Evolutionary conservation across 2,797 vertebrate species (phyloP).

Genomic region (Coracias cyanogaster): DNA sequence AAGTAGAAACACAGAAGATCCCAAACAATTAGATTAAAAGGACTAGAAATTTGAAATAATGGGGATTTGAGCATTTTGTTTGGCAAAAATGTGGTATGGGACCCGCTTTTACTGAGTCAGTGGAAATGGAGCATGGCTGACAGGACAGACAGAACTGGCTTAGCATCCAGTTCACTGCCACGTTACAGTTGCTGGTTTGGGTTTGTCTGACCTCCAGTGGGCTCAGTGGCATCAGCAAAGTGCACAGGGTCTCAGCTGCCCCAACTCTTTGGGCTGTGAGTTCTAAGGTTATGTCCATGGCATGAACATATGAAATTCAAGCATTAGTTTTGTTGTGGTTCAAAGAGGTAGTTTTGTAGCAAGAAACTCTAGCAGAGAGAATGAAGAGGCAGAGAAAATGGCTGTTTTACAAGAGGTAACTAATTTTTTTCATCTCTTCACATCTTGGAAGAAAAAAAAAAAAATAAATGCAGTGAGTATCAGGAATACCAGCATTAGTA

Average conservation of each 20-base stretch:
- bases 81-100: neutral
- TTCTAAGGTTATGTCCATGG: neutral
- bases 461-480: neutral
- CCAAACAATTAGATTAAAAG: neutral
- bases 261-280: neutral
- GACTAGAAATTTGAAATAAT: neutral
- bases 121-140: neutral
- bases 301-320: neutral
- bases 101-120: neutral
- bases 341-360: neutral
- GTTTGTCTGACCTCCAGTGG: accelerated
- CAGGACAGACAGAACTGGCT: neutral
- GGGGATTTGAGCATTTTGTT: accelerated
- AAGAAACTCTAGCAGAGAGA: neutral
- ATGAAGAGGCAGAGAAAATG: neutral
- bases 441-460: neutral
- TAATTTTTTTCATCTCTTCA: neutral
- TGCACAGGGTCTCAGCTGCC: neutral
- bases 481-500: neutral
- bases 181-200: neutral
- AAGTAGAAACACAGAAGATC: neutral
- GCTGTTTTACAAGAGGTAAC: neutral
- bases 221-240: neutral
- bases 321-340: neutral
- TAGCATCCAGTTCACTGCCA: neutral